A percentile compares a stretch with the other conserved stretches of the same genome.
Evolutionary conservation across 2,888 invertebrate genomes (phyloP).

Genomic region (Phalera bucephala): DNA sequence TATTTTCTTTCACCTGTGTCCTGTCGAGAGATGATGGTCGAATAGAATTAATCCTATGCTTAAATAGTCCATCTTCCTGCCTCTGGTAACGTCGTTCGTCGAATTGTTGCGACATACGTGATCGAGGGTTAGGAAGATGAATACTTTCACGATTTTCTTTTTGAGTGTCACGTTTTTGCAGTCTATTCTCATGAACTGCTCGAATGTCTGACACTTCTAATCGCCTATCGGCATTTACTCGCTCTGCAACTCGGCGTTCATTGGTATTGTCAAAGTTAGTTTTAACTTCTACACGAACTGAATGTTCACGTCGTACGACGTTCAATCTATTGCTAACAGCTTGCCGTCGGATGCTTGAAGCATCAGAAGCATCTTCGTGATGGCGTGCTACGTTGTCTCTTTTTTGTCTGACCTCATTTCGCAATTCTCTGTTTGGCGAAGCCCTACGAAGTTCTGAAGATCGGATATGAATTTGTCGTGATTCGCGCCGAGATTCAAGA

Average conservation of each 20-base stretch:
- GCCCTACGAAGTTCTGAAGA: constrained; percentile 5
- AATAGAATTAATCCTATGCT: background rate
- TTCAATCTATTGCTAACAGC: background rate
- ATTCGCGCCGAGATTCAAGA: constrained; percentile 5
- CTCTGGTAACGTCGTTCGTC: constrained; percentile 7
- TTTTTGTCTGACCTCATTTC: constrained; percentile 6
- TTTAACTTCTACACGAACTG: constrained; percentile 6
- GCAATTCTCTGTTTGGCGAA: constrained; percentile 7
- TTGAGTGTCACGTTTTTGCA: constrained; percentile 3
- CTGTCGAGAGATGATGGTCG: background rate
- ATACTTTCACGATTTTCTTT: constrained; percentile 5
- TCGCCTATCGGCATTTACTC: background rate
- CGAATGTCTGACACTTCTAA: constrained; percentile 5
- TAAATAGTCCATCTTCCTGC: constrained; percentile 4
- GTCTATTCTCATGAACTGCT: constrained; percentile 5
- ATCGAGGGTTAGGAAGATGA: constrained; percentile 3
- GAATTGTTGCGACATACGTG: constrained; percentile 3
- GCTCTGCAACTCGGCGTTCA: constrained; percentile 10
- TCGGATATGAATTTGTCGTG: constrained; percentile 2
- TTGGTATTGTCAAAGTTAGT: constrained; percentile 5
- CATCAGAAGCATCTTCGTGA: background rate
- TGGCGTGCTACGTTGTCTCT: constrained; percentile 3
- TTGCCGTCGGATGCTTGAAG: constrained; percentile 4
- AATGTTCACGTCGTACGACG: constrained; percentile 7
- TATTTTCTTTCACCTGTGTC: background rate